Evolutionary conservation across 2,888 invertebrate genomes (phyloP).

Genomic region (Theretra japonica): DNA sequence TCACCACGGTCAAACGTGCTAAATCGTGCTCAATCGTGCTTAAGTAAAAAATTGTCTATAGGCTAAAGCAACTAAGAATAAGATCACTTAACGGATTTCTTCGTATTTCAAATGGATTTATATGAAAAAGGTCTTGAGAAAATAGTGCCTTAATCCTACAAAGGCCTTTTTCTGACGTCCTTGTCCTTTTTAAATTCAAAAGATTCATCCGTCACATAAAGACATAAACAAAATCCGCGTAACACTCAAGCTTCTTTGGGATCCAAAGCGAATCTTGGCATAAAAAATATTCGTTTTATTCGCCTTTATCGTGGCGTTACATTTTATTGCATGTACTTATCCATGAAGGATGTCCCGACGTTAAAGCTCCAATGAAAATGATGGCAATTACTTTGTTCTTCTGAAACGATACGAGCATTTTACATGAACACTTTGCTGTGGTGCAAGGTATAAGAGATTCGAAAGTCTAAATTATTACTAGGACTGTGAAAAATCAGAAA

Average conservation of each 20-base stretch:
- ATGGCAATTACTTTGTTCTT: conserved; percentile 41
- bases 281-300: conserved; percentile 27
- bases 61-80: no score
- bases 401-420: conserved; percentile 33
- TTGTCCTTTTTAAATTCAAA: background rate
- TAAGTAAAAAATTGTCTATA: no score
- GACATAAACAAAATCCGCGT: background rate
- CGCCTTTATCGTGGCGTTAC: conserved; percentile 26
- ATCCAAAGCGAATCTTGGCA: conserved; percentile 3
- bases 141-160: background rate
- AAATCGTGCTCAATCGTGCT: no score
- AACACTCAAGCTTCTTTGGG: background rate
- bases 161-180: background rate
- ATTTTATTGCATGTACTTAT: conserved; percentile 34
- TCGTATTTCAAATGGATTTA: no score
- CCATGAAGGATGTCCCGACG: conserved; percentile 32
- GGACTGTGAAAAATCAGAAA: no score
- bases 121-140: no score
- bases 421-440: conserved; percentile 24
- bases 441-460: background rate
- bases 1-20: no score
- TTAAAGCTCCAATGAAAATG: conserved; percentile 38
- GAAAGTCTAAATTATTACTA: background rate
- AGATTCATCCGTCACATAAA: background rate
- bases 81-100: no score